Conservation (phyloP, 2,888 invertebrate genomes). For the Synergus japonicus region DNA sequence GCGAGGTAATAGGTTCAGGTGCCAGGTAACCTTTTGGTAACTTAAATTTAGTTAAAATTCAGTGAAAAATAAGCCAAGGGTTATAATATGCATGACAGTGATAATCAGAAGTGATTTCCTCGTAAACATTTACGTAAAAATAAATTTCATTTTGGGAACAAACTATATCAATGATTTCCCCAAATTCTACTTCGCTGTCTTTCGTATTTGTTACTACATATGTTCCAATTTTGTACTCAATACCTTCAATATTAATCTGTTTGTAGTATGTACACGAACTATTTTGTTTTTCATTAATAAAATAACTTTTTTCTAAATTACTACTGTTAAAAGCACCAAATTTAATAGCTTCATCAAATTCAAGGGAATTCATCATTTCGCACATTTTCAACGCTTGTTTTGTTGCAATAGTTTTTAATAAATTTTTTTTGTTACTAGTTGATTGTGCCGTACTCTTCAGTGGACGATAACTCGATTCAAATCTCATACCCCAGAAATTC, state of each 20-base stretch:
- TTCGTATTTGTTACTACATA: neutral
- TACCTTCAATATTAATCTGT: neutral
- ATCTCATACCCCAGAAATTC: constrained; percentile 42
- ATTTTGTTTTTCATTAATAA: neutral
- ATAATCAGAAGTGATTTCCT: neutral
- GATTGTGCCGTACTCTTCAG: neutral
- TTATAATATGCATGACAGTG: neutral
- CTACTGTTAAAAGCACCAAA: neutral
- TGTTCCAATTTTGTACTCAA: neutral
- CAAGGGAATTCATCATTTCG: neutral
- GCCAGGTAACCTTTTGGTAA: too few relatives aligned
- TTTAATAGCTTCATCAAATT: neutral
- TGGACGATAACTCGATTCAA: constrained; percentile 36
- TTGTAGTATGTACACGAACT: neutral
- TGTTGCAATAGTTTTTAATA: constrained; percentile 39
- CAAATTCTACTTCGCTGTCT: neutral
- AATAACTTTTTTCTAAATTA: neutral
- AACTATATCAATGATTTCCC: neutral
- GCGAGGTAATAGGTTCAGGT: too few relatives aligned
- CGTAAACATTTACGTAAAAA: neutral
- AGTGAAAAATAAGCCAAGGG: too few relatives aligned
- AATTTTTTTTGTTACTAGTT: constrained; percentile 22
- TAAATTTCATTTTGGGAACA: neutral
- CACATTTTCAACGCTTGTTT: constrained; percentile 40
- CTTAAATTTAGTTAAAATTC: too few relatives aligned